phyloP scores from a whole-genome alignment of 2,888 invertebrate species.

The Acanthopleura granulata region DNA sequence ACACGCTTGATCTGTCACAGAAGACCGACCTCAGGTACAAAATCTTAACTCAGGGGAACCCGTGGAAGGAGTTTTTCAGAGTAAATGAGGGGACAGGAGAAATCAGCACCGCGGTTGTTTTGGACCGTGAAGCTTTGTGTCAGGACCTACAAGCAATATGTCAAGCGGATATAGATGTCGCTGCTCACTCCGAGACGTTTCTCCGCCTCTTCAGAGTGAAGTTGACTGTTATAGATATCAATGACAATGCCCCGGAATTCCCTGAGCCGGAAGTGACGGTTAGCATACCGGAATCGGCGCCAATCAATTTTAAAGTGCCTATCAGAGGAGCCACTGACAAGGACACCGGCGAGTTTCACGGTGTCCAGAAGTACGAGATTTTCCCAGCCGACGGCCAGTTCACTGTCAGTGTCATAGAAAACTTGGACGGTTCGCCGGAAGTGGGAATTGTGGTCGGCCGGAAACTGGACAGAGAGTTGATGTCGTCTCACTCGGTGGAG shows the following conservation, averaged over 20 bases:
- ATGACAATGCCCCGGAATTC: conserved; percentile 17
- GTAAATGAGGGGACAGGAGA: neutral
- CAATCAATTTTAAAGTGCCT: neutral
- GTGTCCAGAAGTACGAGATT: conserved; percentile 21
- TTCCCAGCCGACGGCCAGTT: conserved; percentile 22
- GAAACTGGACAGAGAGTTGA: conserved; percentile 16
- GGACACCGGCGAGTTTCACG: conserved; percentile 23
- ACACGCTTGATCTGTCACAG: neutral
- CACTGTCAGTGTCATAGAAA: conserved; percentile 27
- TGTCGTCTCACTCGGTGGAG: neutral
- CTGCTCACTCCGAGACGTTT: neutral
- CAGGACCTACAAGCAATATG: neutral
- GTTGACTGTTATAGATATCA: conserved; percentile 9
- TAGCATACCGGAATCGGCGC: conserved; percentile 12
- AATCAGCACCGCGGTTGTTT: neutral
- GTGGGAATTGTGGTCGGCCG: conserved; percentile 24
- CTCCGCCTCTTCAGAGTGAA: neutral
- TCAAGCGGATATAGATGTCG: conserved; percentile 4
- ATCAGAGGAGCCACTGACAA: conserved; percentile 19
- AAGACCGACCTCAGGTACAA: neutral
- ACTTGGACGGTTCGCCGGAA: conserved; percentile 29
- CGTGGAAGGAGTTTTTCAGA: neutral
- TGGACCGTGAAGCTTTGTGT: conserved; percentile 15
- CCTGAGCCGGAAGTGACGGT: neutral
- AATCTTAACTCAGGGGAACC: conserved; percentile 13